These are phyloP conservation scores for Thamnaconus septentrionalis DNA, from an alignment of 2,113 vertebrate species.

Conservation along the genomic window DNA sequence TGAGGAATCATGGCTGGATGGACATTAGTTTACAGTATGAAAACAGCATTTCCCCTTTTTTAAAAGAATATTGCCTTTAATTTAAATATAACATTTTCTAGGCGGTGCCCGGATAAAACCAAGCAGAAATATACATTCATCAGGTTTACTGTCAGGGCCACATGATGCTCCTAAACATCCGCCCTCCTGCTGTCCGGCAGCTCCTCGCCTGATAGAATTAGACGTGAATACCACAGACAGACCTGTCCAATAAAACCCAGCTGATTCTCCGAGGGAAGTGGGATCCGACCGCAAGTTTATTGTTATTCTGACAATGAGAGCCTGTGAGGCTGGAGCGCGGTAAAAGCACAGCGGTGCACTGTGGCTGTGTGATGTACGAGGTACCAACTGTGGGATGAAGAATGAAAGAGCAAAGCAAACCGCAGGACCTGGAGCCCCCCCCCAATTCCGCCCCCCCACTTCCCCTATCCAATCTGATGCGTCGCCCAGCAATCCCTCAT, in stretches of 20 bases:
- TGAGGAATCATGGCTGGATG: too few relatives aligned
- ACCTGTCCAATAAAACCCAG: slow-evolving; percentile 19
- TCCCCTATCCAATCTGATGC: slow-evolving; percentile 17
- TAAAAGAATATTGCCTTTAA: too few relatives aligned
- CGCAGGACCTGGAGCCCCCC: slow-evolving; percentile 25
- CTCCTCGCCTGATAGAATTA: slow-evolving; percentile 35
- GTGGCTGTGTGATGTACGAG: slow-evolving; percentile 42
- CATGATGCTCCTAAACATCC: background rate
- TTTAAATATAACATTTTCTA: background rate
- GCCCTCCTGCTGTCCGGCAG: background rate
- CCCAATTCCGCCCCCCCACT: too few relatives aligned
- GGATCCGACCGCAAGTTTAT: slow-evolving; percentile 18
- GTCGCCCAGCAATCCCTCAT: slow-evolving; percentile 37
- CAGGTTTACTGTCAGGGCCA: background rate
- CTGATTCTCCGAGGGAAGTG: slow-evolving; percentile 8
- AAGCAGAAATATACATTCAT: too few relatives aligned
- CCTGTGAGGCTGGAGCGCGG: slow-evolving; percentile 20
- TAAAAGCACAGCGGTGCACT: slow-evolving; percentile 14
- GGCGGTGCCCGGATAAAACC: too few relatives aligned
- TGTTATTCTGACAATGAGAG: slow-evolving; percentile 47
- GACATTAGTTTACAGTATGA: too few relatives aligned
- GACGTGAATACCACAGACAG: slow-evolving; percentile 16
- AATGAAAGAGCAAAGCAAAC: slow-evolving; percentile 18
- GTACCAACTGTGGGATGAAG: background rate
- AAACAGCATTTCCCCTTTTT: too few relatives aligned